Evolutionary conservation across 2,113 vertebrate genomes (phyloP), one percentile per base, ranked within the genome.

Genomic region (Perca flavescens): DNA sequence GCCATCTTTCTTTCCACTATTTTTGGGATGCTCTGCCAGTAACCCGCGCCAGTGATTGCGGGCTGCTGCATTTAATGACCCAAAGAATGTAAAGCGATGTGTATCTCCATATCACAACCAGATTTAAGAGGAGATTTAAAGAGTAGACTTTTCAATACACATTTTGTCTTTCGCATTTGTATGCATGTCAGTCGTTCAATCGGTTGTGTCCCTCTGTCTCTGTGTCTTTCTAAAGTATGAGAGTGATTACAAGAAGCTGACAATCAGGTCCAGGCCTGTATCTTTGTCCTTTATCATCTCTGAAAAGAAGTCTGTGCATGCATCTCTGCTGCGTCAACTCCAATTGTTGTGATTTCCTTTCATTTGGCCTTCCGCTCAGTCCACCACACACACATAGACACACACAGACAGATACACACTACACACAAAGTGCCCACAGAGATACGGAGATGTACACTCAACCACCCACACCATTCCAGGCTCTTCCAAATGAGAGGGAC

Each of bases 321-420:
- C 79, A 76, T 87, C 75, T 86, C 50, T 22, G 21, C 70, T 5
- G 67, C 50, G 89, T 92, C 93, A 61, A n/a, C 86, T 90, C 74
- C 2, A 13, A 89, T 94, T 92, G 92, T 47, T 25, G 77, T 86
- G 91, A 91, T 90, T 75, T 79, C 71, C 87, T 92, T 91, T 94
- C 66, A 89, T 91, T 91, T 66, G 54, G 81, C 72, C 77, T 74
- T 79, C 52, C 3, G n/a, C 76, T 78, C 34, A 43, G 64, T 83
- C 85, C 77, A 21, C 58, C 80, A 22, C 62, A 28, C 64, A n/a
- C 58, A 71, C 68, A 77, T 17, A 71, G 36, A 74, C 22, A 36
- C 83, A 63, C 57, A 14, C 57, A 63, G 12, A 62, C 40, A 43
- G 21, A 58, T 4, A 25, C 64, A 61, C 53, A 34, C 31, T 34